A percentile compares a stretch with the other conserved stretches of the same genome.
These are phyloP conservation scores for Capitulum mitella DNA, from an alignment of 2,888 invertebrate genomes.

Conservation along the genomic window DNA sequence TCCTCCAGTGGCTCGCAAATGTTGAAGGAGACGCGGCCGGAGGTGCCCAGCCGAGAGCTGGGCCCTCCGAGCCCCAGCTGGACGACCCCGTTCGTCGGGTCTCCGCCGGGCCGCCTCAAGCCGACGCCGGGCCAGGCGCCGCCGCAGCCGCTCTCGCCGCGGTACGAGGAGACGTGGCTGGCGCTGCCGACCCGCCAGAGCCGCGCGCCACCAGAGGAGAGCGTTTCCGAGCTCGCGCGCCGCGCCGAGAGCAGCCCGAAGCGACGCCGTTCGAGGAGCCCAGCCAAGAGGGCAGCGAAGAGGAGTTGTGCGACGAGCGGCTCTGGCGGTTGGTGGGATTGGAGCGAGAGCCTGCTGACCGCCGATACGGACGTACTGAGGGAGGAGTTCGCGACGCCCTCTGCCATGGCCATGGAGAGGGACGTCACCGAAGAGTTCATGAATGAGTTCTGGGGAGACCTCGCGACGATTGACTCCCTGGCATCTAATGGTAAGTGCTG, in stretches of 20 bases:
- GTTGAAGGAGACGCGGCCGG: background rate
- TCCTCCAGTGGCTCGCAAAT: background rate
- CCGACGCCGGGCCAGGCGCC: no score
- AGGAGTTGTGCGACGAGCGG: background rate
- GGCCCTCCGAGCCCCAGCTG: constrained; percentile 5
- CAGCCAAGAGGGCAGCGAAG: background rate
- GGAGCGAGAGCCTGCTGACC: background rate
- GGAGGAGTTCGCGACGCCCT: background rate
- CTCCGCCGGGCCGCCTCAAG: background rate
- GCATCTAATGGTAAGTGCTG: background rate
- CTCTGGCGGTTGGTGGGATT: background rate
- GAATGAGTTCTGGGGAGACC: background rate
- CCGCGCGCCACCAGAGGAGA: background rate
- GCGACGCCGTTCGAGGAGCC: background rate
- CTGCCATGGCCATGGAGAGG: background rate
- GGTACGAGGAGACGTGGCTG: background rate
- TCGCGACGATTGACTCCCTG: background rate
- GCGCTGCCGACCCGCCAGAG: background rate
- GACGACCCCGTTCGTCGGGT: background rate
- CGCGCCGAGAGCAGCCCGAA: background rate
- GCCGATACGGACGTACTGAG: background rate
- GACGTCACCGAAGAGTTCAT: background rate
- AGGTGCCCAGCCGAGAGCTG: constrained; percentile 13
- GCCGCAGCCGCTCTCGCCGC: background rate
- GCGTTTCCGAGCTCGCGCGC: background rate